A percentile compares a stretch with the other conserved stretches of the same genome.
phyloP scores from a whole-genome alignment of 2,888 invertebrate genomes.

The Antheraea yamamai region DNA sequence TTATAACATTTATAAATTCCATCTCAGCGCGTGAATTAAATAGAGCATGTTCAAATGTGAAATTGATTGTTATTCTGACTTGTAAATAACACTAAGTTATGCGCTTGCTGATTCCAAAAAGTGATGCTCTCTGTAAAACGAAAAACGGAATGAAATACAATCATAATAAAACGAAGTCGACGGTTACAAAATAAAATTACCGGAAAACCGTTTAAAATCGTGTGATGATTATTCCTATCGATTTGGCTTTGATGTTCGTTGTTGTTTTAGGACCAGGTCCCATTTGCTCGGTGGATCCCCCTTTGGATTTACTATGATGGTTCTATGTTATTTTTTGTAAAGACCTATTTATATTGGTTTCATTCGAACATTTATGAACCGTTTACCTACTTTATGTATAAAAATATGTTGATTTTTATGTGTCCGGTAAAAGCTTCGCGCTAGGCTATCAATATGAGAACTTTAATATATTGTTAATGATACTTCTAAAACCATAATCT shows the following conservation, averaged over 20 bases:
- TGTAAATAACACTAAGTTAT: neutral
- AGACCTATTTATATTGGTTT: conserved; percentile 6
- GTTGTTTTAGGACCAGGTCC: conserved; percentile 22
- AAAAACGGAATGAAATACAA: conserved; percentile 5
- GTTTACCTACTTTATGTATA: neutral
- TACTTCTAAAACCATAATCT: neutral
- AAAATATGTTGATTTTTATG: neutral
- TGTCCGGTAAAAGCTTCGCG: neutral
- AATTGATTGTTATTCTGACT: too few species aligned
- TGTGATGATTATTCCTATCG: conserved; percentile 11
- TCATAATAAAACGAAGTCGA: conserved; percentile 3
- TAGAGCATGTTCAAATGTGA: too few species aligned
- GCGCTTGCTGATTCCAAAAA: neutral
- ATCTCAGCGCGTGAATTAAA: too few species aligned
- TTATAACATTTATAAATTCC: too few species aligned
- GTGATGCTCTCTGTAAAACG: neutral
- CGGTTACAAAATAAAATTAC: neutral
- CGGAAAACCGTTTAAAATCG: conserved; percentile 7
- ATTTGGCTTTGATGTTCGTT: conserved; percentile 14
- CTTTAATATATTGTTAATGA: neutral
- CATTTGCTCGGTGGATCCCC: conserved; percentile 4
- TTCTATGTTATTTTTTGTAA: conserved; percentile 6
- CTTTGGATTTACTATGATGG: conserved; percentile 7
- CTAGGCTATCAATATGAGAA: neutral
- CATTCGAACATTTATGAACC: neutral